Evolutionary conservation across 1,140 invertebrate genomes (phyloP).

Genomic region (Penaeus japonicus): DNA sequence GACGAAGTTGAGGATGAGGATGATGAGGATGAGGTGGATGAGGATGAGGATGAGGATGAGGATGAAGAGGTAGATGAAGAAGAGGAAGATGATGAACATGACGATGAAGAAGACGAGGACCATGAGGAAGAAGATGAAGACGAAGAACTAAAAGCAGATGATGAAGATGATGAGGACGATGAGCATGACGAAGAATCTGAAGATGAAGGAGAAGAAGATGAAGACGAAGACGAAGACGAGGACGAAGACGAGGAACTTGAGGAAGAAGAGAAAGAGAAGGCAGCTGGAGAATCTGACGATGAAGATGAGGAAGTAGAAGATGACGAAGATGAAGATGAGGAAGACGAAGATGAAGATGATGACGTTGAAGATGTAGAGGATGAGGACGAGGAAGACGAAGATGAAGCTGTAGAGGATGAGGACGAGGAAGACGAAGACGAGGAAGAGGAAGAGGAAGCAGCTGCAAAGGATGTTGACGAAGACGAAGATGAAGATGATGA

Average conservation of each 20-base stretch:
- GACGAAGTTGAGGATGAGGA: no score
- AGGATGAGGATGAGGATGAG: no score
- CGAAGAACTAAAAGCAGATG: not conserved
- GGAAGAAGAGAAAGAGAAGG: not conserved
- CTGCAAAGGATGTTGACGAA: not conserved
- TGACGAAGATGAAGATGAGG: not conserved
- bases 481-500: slow-evolving; percentile 1
- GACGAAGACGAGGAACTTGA: not conserved
- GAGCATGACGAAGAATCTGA: not conserved
- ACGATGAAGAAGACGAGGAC: not conserved
- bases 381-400: not conserved
- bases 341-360: not conserved
- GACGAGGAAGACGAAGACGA: not conserved
- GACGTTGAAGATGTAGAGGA: not conserved
- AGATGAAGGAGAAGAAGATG: not conserved
- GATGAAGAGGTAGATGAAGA: no score
- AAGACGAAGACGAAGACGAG: not conserved
- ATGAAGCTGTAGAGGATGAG: not conserved
- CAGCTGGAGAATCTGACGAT: not conserved
- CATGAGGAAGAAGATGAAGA: not conserved
- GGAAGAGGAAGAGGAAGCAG: not conserved
- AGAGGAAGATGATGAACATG: no score
- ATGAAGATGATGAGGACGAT: not conserved
- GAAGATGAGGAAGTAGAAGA: not conserved
- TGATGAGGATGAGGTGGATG: no score